phyloP scores from a whole-genome alignment of 92 coral and sea anemone species.

The Metridium senile region DNA sequence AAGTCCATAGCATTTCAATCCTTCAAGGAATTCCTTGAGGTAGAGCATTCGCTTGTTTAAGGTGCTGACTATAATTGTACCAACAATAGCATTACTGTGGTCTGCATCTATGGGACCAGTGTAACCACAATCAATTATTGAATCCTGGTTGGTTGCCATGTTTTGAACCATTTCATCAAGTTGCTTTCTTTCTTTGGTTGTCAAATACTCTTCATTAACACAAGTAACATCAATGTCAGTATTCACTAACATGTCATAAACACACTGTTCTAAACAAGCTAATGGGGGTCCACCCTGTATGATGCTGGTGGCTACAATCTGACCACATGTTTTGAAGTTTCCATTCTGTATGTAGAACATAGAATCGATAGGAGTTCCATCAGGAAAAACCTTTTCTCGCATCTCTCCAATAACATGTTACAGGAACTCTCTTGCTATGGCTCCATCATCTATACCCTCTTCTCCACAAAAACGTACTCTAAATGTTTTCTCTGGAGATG shows the following conservation, averaged over 20 bases:
- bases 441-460: conserved; percentile 65
- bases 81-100: conserved; percentile 43
- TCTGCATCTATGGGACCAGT: conserved; percentile 47
- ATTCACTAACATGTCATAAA: conserved; percentile 36
- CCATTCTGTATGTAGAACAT: conserved; percentile 61
- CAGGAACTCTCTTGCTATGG: conserved; percentile 64
- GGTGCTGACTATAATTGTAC: conserved; percentile 42
- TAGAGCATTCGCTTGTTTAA: conserved; percentile 45
- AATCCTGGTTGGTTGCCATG: conserved; percentile 28
- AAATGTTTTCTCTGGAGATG: conserved; percentile 33
- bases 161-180: conserved; percentile 1
- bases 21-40: conserved; percentile 27
- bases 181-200: not conserved
- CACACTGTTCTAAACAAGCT: conserved; percentile 53
- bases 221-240: conserved; percentile 38
- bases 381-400: conserved; percentile 50
- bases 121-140: conserved; percentile 61
- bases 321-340: conserved; percentile 64
- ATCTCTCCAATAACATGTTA: conserved; percentile 44
- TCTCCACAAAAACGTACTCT: conserved; percentile 64
- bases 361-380: conserved; percentile 61
- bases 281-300: conserved; percentile 74
- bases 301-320: conserved; percentile 61
- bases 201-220: conserved; percentile 16
- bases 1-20: conserved; percentile 33